phyloP scores from a whole-genome alignment of 2,888 invertebrate species.

The Andrena praecox region DNA sequence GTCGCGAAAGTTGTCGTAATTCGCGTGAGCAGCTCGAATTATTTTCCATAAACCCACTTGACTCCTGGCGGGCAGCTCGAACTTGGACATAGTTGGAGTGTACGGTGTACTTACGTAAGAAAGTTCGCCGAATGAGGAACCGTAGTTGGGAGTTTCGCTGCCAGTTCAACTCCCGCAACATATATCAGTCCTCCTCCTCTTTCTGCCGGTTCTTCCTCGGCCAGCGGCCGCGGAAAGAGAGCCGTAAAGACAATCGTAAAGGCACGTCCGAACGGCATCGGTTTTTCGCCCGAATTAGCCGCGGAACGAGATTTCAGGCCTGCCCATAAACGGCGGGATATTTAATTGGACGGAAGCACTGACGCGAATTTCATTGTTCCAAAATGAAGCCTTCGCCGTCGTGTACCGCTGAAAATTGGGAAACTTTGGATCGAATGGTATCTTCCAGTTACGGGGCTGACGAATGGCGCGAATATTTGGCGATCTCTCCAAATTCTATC shows the following conservation, averaged over 20 bases:
- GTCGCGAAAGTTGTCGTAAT: slow-evolving; percentile 41
- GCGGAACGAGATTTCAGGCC: slow-evolving; percentile 2
- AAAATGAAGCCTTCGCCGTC: neutral
- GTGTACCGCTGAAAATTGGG: slow-evolving; percentile 34
- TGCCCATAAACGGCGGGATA: slow-evolving; percentile 3
- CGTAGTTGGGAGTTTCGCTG: slow-evolving; percentile 43
- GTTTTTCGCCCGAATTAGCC: slow-evolving; percentile 21
- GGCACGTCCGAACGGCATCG: slow-evolving; percentile 9
- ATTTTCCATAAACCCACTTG: slow-evolving; percentile 64
- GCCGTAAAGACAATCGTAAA: slow-evolving; percentile 41
- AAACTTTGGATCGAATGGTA: slow-evolving; percentile 38
- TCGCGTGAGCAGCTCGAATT: slow-evolving; percentile 53
- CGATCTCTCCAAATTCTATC: slow-evolving; percentile 16
- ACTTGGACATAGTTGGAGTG: slow-evolving; percentile 51
- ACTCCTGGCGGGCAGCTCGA: slow-evolving; percentile 38
- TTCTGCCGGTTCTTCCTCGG: slow-evolving; percentile 2
- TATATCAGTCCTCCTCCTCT: slow-evolving; percentile 31
- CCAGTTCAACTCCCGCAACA: slow-evolving; percentile 38
- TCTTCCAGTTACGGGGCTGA: slow-evolving; percentile 28
- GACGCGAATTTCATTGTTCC: slow-evolving; percentile 37
- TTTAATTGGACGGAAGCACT: slow-evolving; percentile 37
- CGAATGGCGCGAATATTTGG: slow-evolving; percentile 37
- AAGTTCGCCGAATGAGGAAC: slow-evolving; percentile 51
- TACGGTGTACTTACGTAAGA: slow-evolving; percentile 44
- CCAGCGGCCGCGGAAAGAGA: neutral